phyloP scores from a whole-genome alignment of 2,888 invertebrate genomes.

The Griposia aprilina region DNA sequence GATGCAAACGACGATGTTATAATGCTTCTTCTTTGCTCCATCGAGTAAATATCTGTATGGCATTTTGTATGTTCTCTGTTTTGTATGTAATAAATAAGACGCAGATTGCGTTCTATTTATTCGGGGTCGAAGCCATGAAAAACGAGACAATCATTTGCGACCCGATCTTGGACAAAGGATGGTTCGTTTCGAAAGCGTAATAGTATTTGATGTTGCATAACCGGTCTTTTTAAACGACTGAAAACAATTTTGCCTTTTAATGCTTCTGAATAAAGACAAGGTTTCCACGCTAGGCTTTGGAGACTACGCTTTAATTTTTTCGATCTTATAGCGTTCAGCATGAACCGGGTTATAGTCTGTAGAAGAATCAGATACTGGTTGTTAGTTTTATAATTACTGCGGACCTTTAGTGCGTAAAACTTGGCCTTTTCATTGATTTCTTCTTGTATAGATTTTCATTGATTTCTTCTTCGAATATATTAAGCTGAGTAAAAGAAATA shows the following conservation, averaged over 20 bases:
- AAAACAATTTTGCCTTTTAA: background rate
- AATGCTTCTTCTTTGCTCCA: background rate
- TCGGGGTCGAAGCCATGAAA: slow-evolving; percentile 13
- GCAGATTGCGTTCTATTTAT: slow-evolving; percentile 8
- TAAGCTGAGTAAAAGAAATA: no score
- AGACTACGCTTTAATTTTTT: background rate
- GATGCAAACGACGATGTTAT: slow-evolving; percentile 11
- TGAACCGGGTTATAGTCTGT: background rate
- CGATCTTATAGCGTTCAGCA: background rate
- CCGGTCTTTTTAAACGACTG: background rate
- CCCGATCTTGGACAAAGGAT: slow-evolving; percentile 3
- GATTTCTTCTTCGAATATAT: no score
- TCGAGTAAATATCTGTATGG: background rate
- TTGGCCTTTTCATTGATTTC: no score
- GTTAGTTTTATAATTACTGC: no score
- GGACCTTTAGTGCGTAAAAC: no score
- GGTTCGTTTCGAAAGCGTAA: background rate
- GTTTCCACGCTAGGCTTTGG: background rate
- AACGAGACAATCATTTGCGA: background rate
- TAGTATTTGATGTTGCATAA: slow-evolving; percentile 7
- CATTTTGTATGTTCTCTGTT: background rate
- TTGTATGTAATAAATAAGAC: slow-evolving; percentile 17
- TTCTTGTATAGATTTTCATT: no score
- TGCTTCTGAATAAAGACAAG: background rate
- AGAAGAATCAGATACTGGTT: background rate